phyloP scores from a whole-genome alignment of 2,888 invertebrate genomes.

The Neocrepidodera transversa region DNA sequence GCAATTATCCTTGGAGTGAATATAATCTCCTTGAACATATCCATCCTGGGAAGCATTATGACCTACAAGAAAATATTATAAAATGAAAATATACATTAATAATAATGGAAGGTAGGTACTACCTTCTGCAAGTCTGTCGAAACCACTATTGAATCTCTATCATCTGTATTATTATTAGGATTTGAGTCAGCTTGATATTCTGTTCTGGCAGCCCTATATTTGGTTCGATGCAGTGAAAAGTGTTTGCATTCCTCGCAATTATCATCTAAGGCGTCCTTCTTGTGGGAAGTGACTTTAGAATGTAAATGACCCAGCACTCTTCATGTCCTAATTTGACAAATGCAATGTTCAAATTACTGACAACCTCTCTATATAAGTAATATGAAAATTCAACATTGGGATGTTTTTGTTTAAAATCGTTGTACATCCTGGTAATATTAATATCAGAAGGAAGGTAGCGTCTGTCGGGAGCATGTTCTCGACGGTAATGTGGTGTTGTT shows the following conservation, averaged over 20 bases:
- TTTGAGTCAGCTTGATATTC: slow-evolving; percentile 1
- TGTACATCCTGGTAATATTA: slow-evolving; percentile 14
- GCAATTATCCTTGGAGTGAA: too few species aligned
- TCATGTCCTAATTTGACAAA: slow-evolving; percentile 26
- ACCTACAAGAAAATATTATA: background rate
- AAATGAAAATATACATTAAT: background rate
- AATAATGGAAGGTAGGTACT: background rate
- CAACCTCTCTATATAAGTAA: slow-evolving; percentile 16
- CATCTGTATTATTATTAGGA: background rate
- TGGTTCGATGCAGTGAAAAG: slow-evolving; percentile 4
- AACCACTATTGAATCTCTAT: slow-evolving; percentile 1
- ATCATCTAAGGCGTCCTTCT: background rate
- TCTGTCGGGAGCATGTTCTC: slow-evolving; percentile 18
- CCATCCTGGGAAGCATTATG: background rate
- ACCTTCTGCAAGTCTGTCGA: slow-evolving; percentile 26
- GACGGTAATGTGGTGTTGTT: slow-evolving; percentile 15
- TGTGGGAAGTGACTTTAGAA: background rate
- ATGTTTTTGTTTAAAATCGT: slow-evolving; percentile 13
- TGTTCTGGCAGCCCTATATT: slow-evolving; percentile 1
- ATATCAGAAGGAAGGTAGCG: slow-evolving; percentile 19
- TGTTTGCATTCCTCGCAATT: slow-evolving; percentile 14
- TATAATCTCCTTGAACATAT: too few species aligned
- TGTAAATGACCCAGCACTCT: slow-evolving; percentile 15
- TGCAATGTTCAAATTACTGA: slow-evolving; percentile 14
- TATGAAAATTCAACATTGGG: slow-evolving; percentile 15